Evolutionary conservation across 2,888 invertebrate species (phyloP), one percentile per base, ranked within the genome.

Genomic region (Chelonus formosanus): DNA sequence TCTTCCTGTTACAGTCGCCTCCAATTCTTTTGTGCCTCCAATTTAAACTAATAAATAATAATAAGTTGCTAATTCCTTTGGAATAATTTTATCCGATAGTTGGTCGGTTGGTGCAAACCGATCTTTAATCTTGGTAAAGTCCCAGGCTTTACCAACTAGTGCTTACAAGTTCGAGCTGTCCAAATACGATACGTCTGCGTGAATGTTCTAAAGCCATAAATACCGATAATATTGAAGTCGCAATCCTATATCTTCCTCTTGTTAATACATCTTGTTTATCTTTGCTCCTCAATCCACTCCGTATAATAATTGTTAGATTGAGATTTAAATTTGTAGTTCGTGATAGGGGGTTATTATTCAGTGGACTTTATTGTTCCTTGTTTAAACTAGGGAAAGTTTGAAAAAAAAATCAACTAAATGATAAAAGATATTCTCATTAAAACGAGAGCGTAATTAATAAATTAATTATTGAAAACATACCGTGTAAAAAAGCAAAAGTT

Each of bases 131-230:
- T 45, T 35, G 52, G 57, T 58, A 52, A 64, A 50, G 57, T 48
- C 35, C 35, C 5, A 31, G 63, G 36, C 36, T 56, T 10, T 6
- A 52, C 32, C 8, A 31, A 52, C 32, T 31, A 32, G 34, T 34
- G 34, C 34, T 3, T 31, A 7, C 32, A 32, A 52, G 52, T 52
- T 31, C 34, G 48, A 53, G 20, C 65, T 65, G 59, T 53, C 58
- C 54, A 65, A 65, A 65, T 65, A 65, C 59, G 54, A 65, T 59
- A 63, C 55, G 53, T 35, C 65, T 48, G 43, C 34, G 44, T 64
- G 8, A 31, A 6, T 10, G 47, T 64, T 58, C 57, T 32, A n/a
- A 40, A 43, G 52, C 59, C 58, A 65, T 65, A 58, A 65, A 65
- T 65, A 65, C 58, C 65, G 44, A 34, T 8, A 5, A 32, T 31